Evolutionary conservation across 1,140 invertebrate genomes (phyloP).

Genomic region (Papilio dardanus): DNA sequence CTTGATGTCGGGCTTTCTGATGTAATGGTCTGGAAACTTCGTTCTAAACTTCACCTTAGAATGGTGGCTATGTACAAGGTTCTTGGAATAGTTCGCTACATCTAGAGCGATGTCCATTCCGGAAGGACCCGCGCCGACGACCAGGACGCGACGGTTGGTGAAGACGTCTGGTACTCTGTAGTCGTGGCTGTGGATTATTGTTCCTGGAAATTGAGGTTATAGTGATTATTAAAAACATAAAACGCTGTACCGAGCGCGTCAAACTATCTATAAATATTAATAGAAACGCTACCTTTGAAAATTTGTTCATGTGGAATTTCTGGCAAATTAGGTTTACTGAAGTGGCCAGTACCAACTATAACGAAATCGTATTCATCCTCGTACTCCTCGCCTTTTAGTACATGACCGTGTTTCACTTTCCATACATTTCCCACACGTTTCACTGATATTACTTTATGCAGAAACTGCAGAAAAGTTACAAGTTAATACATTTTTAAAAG

Average conservation of each 20-base stretch:
- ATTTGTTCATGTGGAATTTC: slow-evolving; percentile 57
- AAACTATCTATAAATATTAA: neutral
- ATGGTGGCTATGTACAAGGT: slow-evolving; percentile 88
- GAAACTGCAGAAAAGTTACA: slow-evolving; percentile 54
- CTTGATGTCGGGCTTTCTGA: slow-evolving; percentile 85
- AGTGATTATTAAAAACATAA: too few relatives aligned
- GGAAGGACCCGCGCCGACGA: slow-evolving; percentile 93
- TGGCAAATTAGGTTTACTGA: slow-evolving; percentile 66
- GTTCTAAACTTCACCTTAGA: slow-evolving; percentile 72
- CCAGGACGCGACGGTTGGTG: slow-evolving; percentile 85
- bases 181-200: slow-evolving; percentile 91
- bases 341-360: slow-evolving; percentile 67
- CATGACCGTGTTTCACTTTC: slow-evolving; percentile 66
- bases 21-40: slow-evolving; percentile 85
- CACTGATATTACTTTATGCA: slow-evolving; percentile 61
- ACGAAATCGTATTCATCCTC: slow-evolving; percentile 69
- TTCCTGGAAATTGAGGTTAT: slow-evolving; percentile 55
- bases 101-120: slow-evolving; percentile 92
- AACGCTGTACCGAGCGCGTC: neutral
- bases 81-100: slow-evolving; percentile 85
- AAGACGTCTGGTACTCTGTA: slow-evolving; percentile 89
- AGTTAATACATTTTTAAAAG: neutral
- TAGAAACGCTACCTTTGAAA: slow-evolving; percentile 62
- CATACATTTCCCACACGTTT: slow-evolving; percentile 57
- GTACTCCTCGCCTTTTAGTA: slow-evolving; percentile 57